Evolutionary conservation across 2,888 invertebrate genomes (phyloP), one percentile per base, ranked within the genome.

Genomic region (Platypus cylindrus): DNA sequence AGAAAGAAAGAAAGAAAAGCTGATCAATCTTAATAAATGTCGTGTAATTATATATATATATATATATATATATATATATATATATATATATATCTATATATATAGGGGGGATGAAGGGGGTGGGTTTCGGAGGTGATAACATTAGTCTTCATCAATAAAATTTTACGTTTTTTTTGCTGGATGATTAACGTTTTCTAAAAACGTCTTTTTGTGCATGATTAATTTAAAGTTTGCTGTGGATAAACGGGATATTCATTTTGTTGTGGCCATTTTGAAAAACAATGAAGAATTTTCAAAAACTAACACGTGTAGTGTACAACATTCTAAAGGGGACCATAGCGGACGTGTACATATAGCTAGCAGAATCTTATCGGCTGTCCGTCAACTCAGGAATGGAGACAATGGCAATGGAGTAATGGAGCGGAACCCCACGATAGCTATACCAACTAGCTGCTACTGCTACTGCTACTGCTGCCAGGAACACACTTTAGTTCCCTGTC

Each of bases 321-420:
- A 34, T 40, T 27, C 34, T 29, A 34, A 29, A n/a, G 27, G 34
- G 37, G 37, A 32, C 34, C 40, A 40, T n/a, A n/a, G n/a, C n/a
- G n/a, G n/a, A 37, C 40, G 40, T 40, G 37, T 16, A 9, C 20
- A n/a, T n/a, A 7, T 20, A 5, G 5, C 36, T 31, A 30, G 34
- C 40, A 20, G 28, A 18, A 34, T 32, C 40, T 40, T 40, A 40
- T 40, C 40, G 40, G 36, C 36, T 40, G 40, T 40, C 40, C 40
- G 40, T 40, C 40, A 40, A 37, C 37, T n/a, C n/a, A n/a, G 37
- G 24, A 20, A 37, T 17, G 37, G 40, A 50, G 48, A 48, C 48
- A 48, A 50, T 45, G 44, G 46, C 41, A 42, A 36, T 41, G 45
- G 47, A 45, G 50, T 50, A 50, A 50, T 50, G 50, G 50, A 42